Evolutionary conservation across 1,140 invertebrate genomes (phyloP), one percentile per base, ranked within the genome.

Genomic region (Elymnias hypermnestra): DNA sequence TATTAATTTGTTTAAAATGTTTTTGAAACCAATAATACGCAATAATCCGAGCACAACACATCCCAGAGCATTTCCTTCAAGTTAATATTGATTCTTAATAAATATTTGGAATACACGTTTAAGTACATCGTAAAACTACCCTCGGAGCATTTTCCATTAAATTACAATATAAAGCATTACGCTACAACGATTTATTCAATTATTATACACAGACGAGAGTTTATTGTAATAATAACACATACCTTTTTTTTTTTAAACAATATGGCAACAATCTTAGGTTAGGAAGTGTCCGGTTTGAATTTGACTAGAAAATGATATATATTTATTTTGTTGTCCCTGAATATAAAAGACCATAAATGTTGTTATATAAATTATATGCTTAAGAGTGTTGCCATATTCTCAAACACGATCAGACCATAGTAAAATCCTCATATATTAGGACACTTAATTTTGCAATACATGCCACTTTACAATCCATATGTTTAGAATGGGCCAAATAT

Each of bases 91-190:
- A 41, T 18, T 36, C 41, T 43, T 23, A 23, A 35, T 52, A 37
- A 41, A 41, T 50, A 58, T 44, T 56, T 54, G 55, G 72, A 71
- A 64, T 77, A 77, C 66, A 74, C 35, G 54, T 42, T 43, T 49
- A 49, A 49, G 46, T 49, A 49, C 38, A 26, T 49, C 42, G 31
- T 49, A 41, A 49, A 49, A 21, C 33, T 47, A 38, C 25, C 46
- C 29, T 41, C 46, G 15, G 38, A 35, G 46, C 31, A 43, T n/a
- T 29, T 41, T 49, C 38, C 46, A 39, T 35, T 40, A 42, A 45
- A 60, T 55, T 57, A 50, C 63, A 62, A 61, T 66, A 60, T 55
- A 55, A 76, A 76, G 75, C 75, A 55, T 63, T 57, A 64, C 23
- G 43, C 62, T 67, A 64, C 58, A 62, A 57, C 57, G 57, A 58